Evolutionary conservation across 2,113 vertebrate genomes (phyloP), one percentile per base, ranked within the genome.

Genomic region (Felis chaus): DNA sequence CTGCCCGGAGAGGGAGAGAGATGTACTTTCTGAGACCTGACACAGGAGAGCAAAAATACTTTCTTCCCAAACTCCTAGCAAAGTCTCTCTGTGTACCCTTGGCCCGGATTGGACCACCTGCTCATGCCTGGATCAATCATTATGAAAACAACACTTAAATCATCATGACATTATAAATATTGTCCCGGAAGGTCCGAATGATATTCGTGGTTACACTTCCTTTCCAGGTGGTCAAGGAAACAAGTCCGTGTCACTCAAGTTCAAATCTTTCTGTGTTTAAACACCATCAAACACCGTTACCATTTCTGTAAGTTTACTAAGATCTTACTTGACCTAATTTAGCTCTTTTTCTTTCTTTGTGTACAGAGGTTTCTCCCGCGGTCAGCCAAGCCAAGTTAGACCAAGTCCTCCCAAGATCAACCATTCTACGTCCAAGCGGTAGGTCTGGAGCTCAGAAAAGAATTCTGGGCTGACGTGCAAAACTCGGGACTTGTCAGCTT

Each of bases 61-160:
- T 83, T 53, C 63, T 91, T 86, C 23, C 55, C 71, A 65, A 21
- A 76, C 36, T n/a, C 36, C 50, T 57, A 53, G 3, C 33, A 57
- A 61, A 68, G 25, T 21, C 9, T 79, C 1, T 94, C 82, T 86
- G 18, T 48, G 69, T 45, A 5, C 36, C 45, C 89, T 13, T 95
- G 86, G 41, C 31, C 55, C 19, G 88, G 74, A 16, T 0, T 92
- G 41, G 29, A 78, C 7, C n/a, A 45, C 14, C 65, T 33, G 68
- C 10, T 85, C 53, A 39, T 55, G 21, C 33, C n/a, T 57, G 16
- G 57, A 19, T 50, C 45, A 29, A 41, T 95, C 8, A 19, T 76
- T 81, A 50, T 45, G 39, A 79, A 95, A 94, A 90, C 41, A 69
- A 7, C 55, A 74, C 68, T 63, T 96, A 89, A 95, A 66, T 76